Evolutionary conservation across 2,888 invertebrate species (phyloP), one percentile per base, ranked within the genome.

Genomic region (Idaea aversata): DNA sequence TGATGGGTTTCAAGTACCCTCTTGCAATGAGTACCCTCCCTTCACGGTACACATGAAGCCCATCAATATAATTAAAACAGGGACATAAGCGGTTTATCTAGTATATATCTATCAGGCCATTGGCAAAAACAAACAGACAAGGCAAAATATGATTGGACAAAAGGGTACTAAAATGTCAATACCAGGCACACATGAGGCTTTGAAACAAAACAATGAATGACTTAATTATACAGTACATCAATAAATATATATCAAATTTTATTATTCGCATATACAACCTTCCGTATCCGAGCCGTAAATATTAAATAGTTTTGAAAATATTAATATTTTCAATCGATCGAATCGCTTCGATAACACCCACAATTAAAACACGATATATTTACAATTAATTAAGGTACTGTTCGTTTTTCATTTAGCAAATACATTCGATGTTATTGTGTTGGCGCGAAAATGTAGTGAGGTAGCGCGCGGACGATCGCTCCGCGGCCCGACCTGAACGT

Each of bases 401-500:
- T 61, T 15, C 61, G 57, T 57, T n/a, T 10, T 5, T 34, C 5
- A 61, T 25, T 57, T 65, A 63, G 59, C 65, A 60, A 69, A 68
- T 47, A 67, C 70, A 72, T 76, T 78, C 70, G 71, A 73, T 69
- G 69, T 72, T 69, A 60, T 64, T 64, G 67, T 71, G 62, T 67
- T 75, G 77, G 80, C 85, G 85, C 83, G 84, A 81, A 83, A 81
- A 67, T 74, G 77, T 61, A 67, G 70, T 64, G 67, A 64, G 71
- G 68, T 66, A 69, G 71, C 67, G 75, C 74, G 78, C 76, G 76
- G 80, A 74, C 69, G 70, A 90, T 89, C 84, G 73, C 78, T 72
- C 81, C 84, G 83, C 88, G 80, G 74, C 80, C 82, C 83, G 72
- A 68, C 72, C 81, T 83, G 81, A 78, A 70, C 69, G 78, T 78